phyloP scores from a whole-genome alignment of 2,888 invertebrate species.

The Drosophila pullipes region DNA sequence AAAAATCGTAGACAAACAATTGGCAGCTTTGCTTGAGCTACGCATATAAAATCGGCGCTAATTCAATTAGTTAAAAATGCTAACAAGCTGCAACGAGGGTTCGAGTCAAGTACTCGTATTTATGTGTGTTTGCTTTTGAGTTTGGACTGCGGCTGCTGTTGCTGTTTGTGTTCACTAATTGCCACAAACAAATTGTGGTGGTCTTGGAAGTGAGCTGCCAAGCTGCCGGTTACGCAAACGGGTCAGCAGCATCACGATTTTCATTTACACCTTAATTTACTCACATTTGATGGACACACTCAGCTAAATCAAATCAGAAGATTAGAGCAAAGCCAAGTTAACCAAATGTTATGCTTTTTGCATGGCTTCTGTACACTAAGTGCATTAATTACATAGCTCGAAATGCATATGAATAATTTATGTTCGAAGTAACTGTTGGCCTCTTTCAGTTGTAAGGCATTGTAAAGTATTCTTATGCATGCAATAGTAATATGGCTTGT shows the following conservation, averaged over 20 bases:
- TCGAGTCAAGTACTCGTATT: slow-evolving; percentile 32
- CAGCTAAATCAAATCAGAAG: slow-evolving; percentile 9
- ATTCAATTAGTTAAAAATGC: slow-evolving; percentile 72
- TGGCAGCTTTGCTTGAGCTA: slow-evolving; percentile 10
- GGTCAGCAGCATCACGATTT: slow-evolving; percentile 69
- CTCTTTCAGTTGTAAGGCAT: not conserved
- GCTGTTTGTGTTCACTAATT: slow-evolving; percentile 66
- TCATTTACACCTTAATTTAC: slow-evolving; percentile 36
- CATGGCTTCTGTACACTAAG: not conserved
- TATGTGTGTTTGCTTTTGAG: slow-evolving; percentile 24
- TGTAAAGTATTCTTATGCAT: not conserved
- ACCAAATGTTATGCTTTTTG: not conserved
- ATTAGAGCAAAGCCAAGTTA: slow-evolving; percentile 26
- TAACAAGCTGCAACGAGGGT: slow-evolving; percentile 43
- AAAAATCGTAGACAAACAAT: slow-evolving; percentile 50
- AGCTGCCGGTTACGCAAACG: slow-evolving; percentile 64
- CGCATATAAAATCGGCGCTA: slow-evolving; percentile 58
- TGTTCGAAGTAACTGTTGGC: not conserved
- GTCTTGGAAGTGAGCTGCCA: slow-evolving; percentile 58
- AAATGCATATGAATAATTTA: not conserved
- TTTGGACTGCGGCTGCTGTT: slow-evolving; percentile 13
- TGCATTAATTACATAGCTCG: not conserved
- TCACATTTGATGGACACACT: slow-evolving; percentile 47
- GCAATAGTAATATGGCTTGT: not conserved
- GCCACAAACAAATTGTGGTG: slow-evolving; percentile 50